phyloP scores from a whole-genome alignment of 2,888 invertebrate genomes.

The Lochmaea capreae region DNA sequence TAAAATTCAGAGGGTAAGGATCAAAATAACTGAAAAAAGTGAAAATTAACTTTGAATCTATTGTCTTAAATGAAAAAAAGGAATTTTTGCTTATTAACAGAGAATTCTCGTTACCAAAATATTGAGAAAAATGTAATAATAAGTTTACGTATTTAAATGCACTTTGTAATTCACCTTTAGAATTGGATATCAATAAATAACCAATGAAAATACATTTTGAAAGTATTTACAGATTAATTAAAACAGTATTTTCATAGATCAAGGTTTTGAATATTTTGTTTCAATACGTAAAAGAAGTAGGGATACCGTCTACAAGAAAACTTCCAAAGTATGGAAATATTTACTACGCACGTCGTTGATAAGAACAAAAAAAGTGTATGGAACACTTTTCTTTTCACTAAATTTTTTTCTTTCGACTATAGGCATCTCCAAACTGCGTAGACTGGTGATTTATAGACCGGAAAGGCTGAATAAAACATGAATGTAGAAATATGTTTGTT shows the following conservation, averaged over 20 bases:
- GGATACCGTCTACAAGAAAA: neutral
- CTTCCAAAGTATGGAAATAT: too few species aligned
- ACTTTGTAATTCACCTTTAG: neutral
- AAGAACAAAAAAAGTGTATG: too few species aligned
- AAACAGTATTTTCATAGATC: neutral
- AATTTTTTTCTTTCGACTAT: too few species aligned
- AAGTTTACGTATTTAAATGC: neutral
- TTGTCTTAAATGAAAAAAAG: neutral
- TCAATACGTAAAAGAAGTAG: neutral
- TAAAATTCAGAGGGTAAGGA: neutral
- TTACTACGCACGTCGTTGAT: too few species aligned
- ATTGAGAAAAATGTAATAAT: neutral
- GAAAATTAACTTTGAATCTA: too few species aligned
- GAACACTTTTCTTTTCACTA: too few species aligned
- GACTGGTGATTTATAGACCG: too few species aligned
- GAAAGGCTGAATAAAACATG: too few species aligned
- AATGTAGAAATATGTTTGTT: too few species aligned
- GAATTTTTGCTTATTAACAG: neutral
- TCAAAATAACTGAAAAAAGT: too few species aligned
- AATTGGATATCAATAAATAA: neutral
- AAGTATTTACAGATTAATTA: neutral
- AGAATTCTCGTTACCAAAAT: neutral
- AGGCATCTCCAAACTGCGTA: too few species aligned
- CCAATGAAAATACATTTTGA: neutral
- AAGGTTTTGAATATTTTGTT: neutral